Evolutionary conservation across 2,113 vertebrate species (phyloP).

Genomic region (Laticauda laticaudata): DNA sequence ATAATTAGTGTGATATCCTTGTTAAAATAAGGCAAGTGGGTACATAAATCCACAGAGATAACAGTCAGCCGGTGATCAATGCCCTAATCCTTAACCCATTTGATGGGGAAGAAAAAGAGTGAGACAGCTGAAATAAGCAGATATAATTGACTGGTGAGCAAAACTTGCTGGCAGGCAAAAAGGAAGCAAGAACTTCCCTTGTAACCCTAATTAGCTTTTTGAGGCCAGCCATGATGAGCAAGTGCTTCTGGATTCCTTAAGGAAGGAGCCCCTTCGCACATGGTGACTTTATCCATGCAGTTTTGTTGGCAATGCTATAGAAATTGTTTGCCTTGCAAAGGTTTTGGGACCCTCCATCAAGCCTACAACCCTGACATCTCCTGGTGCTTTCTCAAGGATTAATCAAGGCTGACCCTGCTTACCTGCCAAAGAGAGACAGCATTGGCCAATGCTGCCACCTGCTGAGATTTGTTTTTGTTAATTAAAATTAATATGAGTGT

Average conservation of each 20-base stretch:
- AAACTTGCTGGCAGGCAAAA: not conserved
- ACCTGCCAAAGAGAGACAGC: not conserved
- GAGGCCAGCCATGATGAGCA: not conserved
- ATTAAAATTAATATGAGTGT: not conserved
- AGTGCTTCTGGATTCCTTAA: not conserved
- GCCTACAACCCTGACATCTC: not conserved
- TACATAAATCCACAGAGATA: not conserved
- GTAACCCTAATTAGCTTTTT: not conserved
- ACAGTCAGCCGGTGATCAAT: not conserved
- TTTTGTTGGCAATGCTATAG: not conserved
- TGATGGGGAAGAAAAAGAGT: not conserved
- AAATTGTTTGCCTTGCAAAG: not conserved
- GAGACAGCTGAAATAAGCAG: not conserved
- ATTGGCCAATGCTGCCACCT: not conserved
- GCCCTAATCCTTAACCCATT: not conserved
- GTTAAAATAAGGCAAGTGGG: not conserved
- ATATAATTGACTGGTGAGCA: not conserved
- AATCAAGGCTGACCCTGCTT: not conserved
- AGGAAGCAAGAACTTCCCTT: not conserved
- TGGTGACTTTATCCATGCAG: not conserved
- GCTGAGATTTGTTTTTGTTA: not conserved
- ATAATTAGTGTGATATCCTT: not conserved
- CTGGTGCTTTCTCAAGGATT: not conserved
- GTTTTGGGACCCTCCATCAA: not conserved
- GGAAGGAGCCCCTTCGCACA: not conserved